phyloP scores from a whole-genome alignment of 2,113 vertebrate genomes.

The Cyanoramphus novaezelandiae region DNA sequence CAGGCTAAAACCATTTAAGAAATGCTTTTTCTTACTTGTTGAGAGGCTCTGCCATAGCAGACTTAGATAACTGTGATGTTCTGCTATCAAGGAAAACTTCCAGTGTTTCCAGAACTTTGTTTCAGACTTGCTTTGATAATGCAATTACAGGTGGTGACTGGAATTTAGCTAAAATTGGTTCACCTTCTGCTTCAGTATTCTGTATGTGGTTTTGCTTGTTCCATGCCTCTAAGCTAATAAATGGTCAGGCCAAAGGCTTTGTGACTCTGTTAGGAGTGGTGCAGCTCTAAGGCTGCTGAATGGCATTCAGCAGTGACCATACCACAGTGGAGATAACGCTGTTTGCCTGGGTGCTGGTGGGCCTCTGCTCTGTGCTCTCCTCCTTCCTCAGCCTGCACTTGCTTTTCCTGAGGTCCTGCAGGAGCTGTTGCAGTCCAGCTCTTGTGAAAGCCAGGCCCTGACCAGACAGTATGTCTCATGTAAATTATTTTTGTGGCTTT shows the following conservation, averaged over 20 bases:
- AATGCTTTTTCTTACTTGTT: background rate
- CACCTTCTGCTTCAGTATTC: background rate
- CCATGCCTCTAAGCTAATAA: background rate
- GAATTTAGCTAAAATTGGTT: background rate
- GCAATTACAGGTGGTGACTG: background rate
- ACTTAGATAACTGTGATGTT: background rate
- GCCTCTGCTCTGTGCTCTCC: background rate
- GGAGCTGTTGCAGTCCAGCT: background rate
- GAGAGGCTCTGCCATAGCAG: background rate
- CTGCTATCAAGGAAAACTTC: background rate
- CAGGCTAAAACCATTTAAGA: background rate
- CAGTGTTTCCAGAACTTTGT: background rate
- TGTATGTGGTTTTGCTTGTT: background rate
- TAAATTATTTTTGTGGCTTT: background rate
- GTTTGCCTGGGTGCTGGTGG: background rate
- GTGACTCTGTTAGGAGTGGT: background rate
- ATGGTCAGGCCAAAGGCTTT: background rate
- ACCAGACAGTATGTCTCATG: accelerated
- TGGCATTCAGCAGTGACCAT: background rate
- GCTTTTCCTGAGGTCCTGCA: accelerated
- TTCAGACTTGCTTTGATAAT: background rate
- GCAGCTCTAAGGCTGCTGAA: background rate
- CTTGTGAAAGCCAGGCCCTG: accelerated
- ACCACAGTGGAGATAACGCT: accelerated
- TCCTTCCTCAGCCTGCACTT: accelerated